Conservation (phyloP, 2,113 vertebrate species). For the Isurus oxyrinchus region DNA sequence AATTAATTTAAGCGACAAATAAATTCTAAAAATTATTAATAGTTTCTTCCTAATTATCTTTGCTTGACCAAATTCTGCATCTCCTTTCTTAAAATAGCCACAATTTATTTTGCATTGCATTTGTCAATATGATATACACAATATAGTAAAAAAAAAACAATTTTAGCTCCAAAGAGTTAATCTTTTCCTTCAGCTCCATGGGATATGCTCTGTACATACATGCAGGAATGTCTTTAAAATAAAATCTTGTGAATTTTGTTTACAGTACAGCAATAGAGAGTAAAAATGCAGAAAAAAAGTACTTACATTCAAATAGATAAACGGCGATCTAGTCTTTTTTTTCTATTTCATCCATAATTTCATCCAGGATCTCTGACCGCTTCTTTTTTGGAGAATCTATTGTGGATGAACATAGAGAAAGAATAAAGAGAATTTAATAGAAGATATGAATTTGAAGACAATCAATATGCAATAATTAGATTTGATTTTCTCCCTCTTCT, state of each 20-base stretch:
- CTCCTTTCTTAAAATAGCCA: not conserved
- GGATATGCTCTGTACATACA: not conserved
- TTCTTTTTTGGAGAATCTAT: conserved; percentile 70
- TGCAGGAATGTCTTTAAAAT: not conserved
- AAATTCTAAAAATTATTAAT: not conserved
- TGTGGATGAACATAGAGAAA: not conserved
- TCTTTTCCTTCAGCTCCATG: not conserved
- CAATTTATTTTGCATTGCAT: not conserved
- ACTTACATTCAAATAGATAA: conserved; percentile 24
- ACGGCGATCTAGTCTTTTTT: conserved; percentile 45
- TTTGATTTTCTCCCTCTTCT: conserved; percentile 37
- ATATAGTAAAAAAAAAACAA: not conserved
- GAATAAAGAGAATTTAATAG: not conserved
- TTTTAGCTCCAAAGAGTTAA: not conserved
- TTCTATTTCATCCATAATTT: conserved; percentile 70
- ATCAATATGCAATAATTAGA: conserved; percentile 43
- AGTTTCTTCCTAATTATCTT: too few relatives aligned
- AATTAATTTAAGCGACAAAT: not conserved
- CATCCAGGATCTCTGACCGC: conserved; percentile 63
- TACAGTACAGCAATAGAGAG: not conserved
- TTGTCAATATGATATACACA: not conserved
- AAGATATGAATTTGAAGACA: conserved; percentile 36
- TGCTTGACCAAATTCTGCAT: not conserved
- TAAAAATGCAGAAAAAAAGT: not conserved
- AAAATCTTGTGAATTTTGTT: not conserved